Percentiles rank a stretch among this genome's conserved stretches.
Evolutionary conservation across 2,113 vertebrate species (phyloP).

Genomic region (Danionella cerebrum): DNA sequence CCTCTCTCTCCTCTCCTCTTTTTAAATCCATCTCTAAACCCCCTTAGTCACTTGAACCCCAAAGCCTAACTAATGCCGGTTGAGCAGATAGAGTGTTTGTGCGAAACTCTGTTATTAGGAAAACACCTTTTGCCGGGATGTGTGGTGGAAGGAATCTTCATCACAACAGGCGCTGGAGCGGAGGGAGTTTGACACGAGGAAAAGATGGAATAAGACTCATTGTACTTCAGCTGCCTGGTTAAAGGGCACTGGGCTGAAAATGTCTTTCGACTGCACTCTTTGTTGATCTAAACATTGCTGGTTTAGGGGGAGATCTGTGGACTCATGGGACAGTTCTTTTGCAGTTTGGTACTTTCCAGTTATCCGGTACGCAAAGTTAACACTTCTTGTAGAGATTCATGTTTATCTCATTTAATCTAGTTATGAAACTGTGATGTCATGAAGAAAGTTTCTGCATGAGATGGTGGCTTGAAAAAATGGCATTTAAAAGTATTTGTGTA

Average conservation of each 20-base stretch:
- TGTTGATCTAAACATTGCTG: conserved; percentile 66
- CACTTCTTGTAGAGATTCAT: no score
- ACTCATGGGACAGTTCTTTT: conserved; percentile 28
- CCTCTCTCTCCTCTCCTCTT: conserved; percentile 45
- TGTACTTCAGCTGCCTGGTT: conserved; percentile 55
- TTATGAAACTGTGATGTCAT: no score
- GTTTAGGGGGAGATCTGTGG: conserved; percentile 44
- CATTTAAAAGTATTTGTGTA: no score
- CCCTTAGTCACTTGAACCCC: conserved; percentile 67
- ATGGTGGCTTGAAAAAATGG: no score
- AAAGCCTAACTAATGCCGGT: conserved; percentile 63
- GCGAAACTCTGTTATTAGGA: conserved; percentile 55
- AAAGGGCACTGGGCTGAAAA: conserved; percentile 66
- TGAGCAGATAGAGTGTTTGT: conserved; percentile 52
- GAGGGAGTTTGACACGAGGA: conserved; percentile 51
- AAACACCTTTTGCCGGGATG: conserved; percentile 49
- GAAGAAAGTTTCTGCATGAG: no score
- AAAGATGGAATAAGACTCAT: conserved; percentile 43
- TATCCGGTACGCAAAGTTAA: no score
- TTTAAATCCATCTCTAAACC: conserved; percentile 61
- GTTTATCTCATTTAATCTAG: no score
- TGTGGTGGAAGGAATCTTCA: conserved; percentile 28
- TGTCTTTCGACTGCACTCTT: conserved; percentile 64
- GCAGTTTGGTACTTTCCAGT: neutral
- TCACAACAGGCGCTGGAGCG: conserved; percentile 24